Conservation (phyloP, 2,888 invertebrate species). For the Cylindroiulus punctatus region DNA sequence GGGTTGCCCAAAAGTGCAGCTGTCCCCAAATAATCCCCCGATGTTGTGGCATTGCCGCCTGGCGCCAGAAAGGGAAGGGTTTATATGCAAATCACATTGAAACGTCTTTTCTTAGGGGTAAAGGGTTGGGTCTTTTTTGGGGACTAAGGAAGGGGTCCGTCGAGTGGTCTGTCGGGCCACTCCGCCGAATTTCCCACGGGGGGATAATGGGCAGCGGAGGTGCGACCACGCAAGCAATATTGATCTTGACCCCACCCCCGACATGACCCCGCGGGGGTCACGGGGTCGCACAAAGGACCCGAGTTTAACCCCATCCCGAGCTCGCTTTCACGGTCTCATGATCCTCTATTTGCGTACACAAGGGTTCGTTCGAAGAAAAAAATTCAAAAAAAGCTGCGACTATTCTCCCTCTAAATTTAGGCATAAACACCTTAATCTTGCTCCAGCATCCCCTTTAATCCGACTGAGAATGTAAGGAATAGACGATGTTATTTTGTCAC, state of each 20-base stretch:
- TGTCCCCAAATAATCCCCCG: not conserved
- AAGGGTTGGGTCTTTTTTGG: slow-evolving; percentile 8
- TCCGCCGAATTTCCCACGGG: not conserved
- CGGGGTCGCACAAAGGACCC: slow-evolving; percentile 32
- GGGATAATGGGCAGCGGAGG: not conserved
- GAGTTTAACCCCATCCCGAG: slow-evolving; percentile 21
- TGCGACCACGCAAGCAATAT: not conserved
- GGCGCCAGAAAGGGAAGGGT: not conserved
- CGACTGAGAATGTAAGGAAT: too few relatives aligned
- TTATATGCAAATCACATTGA: not conserved
- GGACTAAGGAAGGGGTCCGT: not conserved
- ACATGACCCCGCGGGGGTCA: not conserved
- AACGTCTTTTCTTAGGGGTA: not conserved
- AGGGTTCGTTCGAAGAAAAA: not conserved
- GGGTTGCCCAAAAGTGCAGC: not conserved
- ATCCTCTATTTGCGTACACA: not conserved
- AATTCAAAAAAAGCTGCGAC: not conserved
- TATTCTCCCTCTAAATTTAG: not conserved
- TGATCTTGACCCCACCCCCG: not conserved
- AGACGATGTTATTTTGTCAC: too few relatives aligned
- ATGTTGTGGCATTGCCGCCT: not conserved
- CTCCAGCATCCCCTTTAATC: not conserved
- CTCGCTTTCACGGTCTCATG: not conserved
- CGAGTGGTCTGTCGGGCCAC: not conserved
- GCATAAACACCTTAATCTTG: not conserved